Evolutionary conservation across 2,113 vertebrate genomes (phyloP).

Genomic region (Platichthys stellatus): DNA sequence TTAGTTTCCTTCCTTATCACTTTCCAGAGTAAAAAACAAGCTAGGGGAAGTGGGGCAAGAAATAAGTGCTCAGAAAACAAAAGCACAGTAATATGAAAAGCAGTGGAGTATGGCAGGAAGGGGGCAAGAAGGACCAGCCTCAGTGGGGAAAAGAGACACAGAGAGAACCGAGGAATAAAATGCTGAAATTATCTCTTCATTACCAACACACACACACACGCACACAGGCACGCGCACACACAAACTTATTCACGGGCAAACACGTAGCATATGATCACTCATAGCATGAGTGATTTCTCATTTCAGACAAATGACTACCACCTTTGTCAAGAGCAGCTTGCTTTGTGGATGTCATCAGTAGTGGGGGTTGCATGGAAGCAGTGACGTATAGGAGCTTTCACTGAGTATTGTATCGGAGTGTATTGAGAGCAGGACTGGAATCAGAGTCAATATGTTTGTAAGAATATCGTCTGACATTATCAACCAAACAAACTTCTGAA

Average conservation of each 20-base stretch:
- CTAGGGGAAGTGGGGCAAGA: slow-evolving; percentile 69
- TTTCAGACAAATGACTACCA: slow-evolving; percentile 69
- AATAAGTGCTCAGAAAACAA: slow-evolving; percentile 70
- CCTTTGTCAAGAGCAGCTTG: slow-evolving; percentile 55
- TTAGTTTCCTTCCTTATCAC: slow-evolving; percentile 33
- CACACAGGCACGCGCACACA: slow-evolving; percentile 4
- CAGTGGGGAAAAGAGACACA: slow-evolving; percentile 23
- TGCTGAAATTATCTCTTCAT: slow-evolving; percentile 66
- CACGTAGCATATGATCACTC: slow-evolving; percentile 45
- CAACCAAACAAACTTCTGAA: no score
- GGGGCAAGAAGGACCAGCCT: slow-evolving; percentile 45
- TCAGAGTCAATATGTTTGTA: not conserved
- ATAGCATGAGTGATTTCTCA: slow-evolving; percentile 65
- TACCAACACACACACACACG: slow-evolving; percentile 33
- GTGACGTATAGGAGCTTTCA: not conserved
- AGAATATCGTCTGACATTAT: no score
- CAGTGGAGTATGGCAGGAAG: slow-evolving; percentile 66
- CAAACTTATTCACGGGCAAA: not conserved
- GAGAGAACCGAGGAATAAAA: slow-evolving; percentile 3
- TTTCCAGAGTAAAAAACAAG: slow-evolving; percentile 57
- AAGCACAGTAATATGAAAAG: slow-evolving; percentile 72
- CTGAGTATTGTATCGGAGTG: not conserved
- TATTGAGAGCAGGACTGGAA: not conserved
- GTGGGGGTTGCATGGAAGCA: slow-evolving; percentile 15
- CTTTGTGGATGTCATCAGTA: slow-evolving; percentile 41